These are phyloP conservation scores for Ginglymostoma cirratum DNA, from an alignment of 2,113 vertebrate genomes.

Conservation along the genomic window DNA sequence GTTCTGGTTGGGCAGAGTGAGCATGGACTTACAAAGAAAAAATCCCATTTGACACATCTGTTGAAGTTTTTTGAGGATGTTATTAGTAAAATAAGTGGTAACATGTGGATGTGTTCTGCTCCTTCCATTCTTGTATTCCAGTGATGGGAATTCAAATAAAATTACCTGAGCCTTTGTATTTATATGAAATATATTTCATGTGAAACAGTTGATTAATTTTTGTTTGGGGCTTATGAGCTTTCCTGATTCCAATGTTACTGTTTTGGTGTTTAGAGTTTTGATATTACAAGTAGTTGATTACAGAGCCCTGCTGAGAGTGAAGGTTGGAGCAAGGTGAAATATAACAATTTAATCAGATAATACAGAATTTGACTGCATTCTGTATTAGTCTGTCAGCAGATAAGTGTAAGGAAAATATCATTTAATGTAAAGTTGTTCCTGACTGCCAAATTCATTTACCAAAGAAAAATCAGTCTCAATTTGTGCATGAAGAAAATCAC, in stretches of 20 bases:
- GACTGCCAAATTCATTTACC: slow-evolving; percentile 57
- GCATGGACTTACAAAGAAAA: too few relatives aligned
- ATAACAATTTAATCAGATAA: background rate
- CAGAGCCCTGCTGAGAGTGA: background rate
- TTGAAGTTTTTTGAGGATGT: too few relatives aligned
- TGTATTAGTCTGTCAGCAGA: background rate
- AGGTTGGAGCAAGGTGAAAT: background rate
- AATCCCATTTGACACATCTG: too few relatives aligned
- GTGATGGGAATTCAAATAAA: background rate
- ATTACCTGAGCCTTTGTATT: background rate
- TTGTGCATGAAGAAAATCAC: background rate
- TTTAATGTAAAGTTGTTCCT: slow-evolving; percentile 43
- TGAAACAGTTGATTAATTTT: background rate
- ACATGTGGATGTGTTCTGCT: too few relatives aligned
- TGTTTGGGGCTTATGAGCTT: background rate
- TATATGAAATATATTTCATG: background rate
- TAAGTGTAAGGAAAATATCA: background rate
- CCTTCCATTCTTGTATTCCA: background rate
- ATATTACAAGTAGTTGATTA: background rate
- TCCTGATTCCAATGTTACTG: background rate
- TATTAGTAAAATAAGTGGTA: too few relatives aligned
- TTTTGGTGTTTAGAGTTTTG: background rate
- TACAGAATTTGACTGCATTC: background rate
- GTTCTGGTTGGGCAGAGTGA: too few relatives aligned
- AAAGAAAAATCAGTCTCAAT: background rate